Conservation (phyloP, 2,113 vertebrate species). For the Anhinga rufa region DNA sequence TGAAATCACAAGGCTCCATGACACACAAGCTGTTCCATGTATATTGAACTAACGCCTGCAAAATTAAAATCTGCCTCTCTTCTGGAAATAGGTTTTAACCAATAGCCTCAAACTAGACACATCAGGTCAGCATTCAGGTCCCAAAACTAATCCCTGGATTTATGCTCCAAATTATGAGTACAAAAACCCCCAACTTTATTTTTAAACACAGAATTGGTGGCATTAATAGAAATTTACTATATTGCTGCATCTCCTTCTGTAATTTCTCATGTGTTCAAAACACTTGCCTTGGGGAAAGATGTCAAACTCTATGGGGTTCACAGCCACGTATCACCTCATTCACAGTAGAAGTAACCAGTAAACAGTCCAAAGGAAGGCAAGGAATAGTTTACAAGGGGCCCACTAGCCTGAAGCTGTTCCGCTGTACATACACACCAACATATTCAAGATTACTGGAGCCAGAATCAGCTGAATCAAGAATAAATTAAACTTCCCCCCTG, state of each 20-base stretch:
- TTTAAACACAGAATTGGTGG: not conserved
- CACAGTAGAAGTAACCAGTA: not conserved
- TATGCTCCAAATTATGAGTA: not conserved
- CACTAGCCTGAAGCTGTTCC: not conserved
- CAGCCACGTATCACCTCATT: not conserved
- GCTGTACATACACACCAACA: not conserved
- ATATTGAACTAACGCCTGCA: not conserved
- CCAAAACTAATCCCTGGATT: not conserved
- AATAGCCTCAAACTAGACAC: not conserved
- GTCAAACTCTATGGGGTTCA: not conserved
- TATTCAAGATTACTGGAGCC: not conserved
- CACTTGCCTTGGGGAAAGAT: not conserved
- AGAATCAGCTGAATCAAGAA: not conserved
- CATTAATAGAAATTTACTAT: not conserved
- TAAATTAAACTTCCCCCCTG: rapidly evolving
- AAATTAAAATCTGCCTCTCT: not conserved
- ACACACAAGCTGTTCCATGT: not conserved
- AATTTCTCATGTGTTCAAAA: not conserved
- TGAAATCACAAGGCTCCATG: not conserved
- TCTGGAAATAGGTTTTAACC: not conserved
- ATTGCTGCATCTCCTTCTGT: rapidly evolving
- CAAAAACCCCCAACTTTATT: not conserved
- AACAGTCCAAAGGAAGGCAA: not conserved
- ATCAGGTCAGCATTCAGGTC: not conserved
- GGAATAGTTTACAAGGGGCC: not conserved